Conservation (phyloP, 1,140 invertebrate species). For the Stegodyphus dumicola region DNA sequence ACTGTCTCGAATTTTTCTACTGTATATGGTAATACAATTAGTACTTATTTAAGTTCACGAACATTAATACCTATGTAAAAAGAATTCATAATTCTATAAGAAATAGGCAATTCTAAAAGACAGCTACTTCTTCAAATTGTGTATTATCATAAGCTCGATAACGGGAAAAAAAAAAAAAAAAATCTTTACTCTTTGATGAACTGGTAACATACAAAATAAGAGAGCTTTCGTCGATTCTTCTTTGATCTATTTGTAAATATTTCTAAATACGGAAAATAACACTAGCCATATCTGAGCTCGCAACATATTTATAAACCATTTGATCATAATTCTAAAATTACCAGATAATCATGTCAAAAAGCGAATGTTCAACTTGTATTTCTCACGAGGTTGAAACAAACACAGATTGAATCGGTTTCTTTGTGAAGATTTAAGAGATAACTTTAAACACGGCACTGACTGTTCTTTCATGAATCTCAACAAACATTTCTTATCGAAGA, state of each 20-base stretch:
- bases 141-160: no score
- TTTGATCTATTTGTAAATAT: conserved; percentile 52
- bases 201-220: no score
- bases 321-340: conserved; percentile 33
- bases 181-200: no score
- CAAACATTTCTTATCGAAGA: conserved; percentile 21
- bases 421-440: conserved; percentile 35
- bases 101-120: no score
- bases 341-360: conserved; percentile 48
- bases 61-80: no score
- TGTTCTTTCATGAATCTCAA: conserved; percentile 15
- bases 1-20: no score
- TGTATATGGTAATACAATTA: no score
- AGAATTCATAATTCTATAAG: no score
- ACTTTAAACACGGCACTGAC: background rate
- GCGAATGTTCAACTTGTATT: conserved; percentile 51
- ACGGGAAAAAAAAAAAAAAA: no score
- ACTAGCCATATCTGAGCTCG: conserved; percentile 19
- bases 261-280: conserved; percentile 25
- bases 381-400: conserved; percentile 35
- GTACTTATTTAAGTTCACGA: no score
- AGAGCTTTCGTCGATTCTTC: background rate
- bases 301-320: conserved; percentile 39
- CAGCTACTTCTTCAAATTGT: no score
- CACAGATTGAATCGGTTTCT: conserved; percentile 32